phyloP scores from a whole-genome alignment of 2,113 vertebrate species.

The Peromyscus californicus region DNA sequence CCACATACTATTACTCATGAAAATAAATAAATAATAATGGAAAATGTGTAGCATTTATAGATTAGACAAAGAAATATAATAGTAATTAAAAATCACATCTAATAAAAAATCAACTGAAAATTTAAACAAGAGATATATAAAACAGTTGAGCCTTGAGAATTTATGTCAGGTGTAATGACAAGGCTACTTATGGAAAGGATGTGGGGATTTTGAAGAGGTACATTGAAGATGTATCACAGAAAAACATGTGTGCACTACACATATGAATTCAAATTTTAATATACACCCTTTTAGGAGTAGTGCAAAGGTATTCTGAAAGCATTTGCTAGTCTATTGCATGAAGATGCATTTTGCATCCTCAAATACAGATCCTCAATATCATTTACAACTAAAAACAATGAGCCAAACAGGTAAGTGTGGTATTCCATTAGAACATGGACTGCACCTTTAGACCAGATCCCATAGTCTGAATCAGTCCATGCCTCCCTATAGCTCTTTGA shows the following conservation, averaged over 20 bases:
- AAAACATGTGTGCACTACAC: background rate
- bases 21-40: background rate
- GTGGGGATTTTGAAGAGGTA: background rate
- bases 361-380: background rate
- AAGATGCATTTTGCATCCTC: constrained; percentile 16
- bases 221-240: background rate
- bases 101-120: constrained; percentile 45
- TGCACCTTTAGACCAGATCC: background rate
- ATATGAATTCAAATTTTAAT: background rate
- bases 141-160: constrained; percentile 3
- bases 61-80: background rate
- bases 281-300: constrained; percentile 1
- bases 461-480: background rate
- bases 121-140: constrained; percentile 39
- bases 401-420: background rate
- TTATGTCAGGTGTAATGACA: background rate
- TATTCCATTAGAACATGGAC: background rate
- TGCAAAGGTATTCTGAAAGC: background rate
- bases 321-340: background rate
- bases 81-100: constrained; percentile 14
- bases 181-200: background rate
- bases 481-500: background rate
- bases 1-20: background rate
- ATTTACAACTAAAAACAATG: background rate
- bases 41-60: background rate